Conservation (phyloP, 2,888 invertebrate species). For the Melinaea menophilus region DNA sequence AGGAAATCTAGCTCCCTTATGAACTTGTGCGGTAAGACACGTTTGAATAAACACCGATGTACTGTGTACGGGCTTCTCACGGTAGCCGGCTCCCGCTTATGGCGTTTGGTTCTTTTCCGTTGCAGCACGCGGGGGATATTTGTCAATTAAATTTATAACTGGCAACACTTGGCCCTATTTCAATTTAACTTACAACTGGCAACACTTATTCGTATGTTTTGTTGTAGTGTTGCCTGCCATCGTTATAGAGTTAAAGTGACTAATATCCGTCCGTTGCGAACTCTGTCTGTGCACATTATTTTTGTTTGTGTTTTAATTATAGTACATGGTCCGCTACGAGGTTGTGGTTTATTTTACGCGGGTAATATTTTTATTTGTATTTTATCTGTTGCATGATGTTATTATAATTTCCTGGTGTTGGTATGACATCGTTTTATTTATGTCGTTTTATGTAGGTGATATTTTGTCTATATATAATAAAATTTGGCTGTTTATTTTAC, state of each 20-base stretch:
- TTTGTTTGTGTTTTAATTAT: slow-evolving; percentile 50
- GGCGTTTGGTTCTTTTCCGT: slow-evolving; percentile 68
- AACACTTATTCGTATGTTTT: not conserved
- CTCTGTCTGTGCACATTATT: slow-evolving; percentile 60
- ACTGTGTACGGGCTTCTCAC: slow-evolving; percentile 61
- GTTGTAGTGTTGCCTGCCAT: not conserved
- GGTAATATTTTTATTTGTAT: slow-evolving; percentile 23
- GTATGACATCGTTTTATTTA: slow-evolving; percentile 63
- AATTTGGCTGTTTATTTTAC: not conserved
- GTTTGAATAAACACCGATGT: slow-evolving; percentile 53
- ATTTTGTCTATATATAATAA: not conserved
- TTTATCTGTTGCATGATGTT: slow-evolving; percentile 40
- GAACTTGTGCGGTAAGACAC: slow-evolving; percentile 95
- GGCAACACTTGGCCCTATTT: slow-evolving; percentile 13
- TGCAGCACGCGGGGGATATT: slow-evolving; percentile 44
- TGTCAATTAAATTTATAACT: slow-evolving; percentile 1
- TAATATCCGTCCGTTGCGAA: slow-evolving; percentile 43
- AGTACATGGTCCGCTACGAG: slow-evolving; percentile 42
- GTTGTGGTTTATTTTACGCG: slow-evolving; percentile 50
- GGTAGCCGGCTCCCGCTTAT: slow-evolving; percentile 57
- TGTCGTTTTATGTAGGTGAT: slow-evolving; percentile 13
- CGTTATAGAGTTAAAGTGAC: not conserved
- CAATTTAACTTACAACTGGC: not conserved
- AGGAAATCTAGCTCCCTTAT: slow-evolving; percentile 97
- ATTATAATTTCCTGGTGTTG: slow-evolving; percentile 60